These are phyloP conservation scores for Chauna torquata DNA, from an alignment of 2,113 vertebrate genomes.

Conservation along the genomic window DNA sequence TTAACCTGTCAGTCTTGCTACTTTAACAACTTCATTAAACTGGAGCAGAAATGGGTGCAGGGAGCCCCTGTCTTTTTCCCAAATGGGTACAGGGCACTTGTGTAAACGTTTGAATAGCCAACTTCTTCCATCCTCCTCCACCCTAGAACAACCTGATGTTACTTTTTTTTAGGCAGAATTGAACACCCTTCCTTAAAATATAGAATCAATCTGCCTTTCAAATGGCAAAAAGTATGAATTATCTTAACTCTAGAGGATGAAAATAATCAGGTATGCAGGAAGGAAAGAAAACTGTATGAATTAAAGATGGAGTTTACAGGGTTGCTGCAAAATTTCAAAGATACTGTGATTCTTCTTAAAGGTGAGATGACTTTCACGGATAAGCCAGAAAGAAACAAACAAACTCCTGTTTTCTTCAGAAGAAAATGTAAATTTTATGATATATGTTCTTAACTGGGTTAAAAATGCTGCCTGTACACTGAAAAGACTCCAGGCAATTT, in stretches of 20 bases:
- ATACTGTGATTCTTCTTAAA: not conserved
- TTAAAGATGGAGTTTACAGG: conserved; percentile 59
- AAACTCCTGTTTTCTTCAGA: not conserved
- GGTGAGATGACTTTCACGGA: not conserved
- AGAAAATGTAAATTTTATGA: not conserved
- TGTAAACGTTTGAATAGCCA: conserved; percentile 33
- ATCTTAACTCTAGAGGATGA: conserved; percentile 61
- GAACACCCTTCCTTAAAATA: conserved; percentile 77
- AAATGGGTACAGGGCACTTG: conserved; percentile 63
- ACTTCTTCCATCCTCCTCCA: not conserved
- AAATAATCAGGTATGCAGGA: conserved; percentile 43
- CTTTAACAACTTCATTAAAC: conserved; percentile 97
- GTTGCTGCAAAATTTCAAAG: conserved; percentile 24
- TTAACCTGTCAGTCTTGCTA: conserved; percentile 98
- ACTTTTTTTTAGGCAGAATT: conserved; percentile 44
- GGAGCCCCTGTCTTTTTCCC: conserved; percentile 68
- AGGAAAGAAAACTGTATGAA: not conserved
- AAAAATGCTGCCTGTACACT: not conserved
- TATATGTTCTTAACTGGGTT: not conserved
- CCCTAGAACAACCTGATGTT: not conserved
- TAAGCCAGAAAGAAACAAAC: conserved; percentile 9
- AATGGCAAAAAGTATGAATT: conserved; percentile 53
- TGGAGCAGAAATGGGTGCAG: conserved; percentile 80
- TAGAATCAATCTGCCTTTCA: conserved; percentile 55
- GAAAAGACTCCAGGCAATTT: not conserved